phyloP scores from a whole-genome alignment of 2,888 invertebrate species.

The Epirrhoe tristata region DNA sequence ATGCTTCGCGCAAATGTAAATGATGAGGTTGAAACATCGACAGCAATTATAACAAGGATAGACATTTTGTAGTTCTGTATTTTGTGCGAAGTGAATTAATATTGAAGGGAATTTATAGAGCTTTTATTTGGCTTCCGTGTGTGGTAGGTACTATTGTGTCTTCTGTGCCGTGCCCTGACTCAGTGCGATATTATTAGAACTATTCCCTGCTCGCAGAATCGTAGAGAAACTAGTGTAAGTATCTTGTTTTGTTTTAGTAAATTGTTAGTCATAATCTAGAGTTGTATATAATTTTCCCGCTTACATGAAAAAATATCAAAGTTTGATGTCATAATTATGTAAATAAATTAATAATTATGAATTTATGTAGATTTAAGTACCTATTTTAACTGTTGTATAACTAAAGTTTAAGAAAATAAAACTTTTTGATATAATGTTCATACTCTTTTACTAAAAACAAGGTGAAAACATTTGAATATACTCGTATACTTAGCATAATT shows the following conservation, averaged over 20 bases:
- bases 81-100: conserved; percentile 50
- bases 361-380: no score
- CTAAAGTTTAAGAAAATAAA: no score
- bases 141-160: conserved; percentile 29
- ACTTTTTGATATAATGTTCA: neutral
- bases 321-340: neutral
- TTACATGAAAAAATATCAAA: neutral
- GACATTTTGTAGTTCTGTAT: conserved; percentile 16
- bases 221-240: conserved; percentile 13
- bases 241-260: conserved; percentile 20
- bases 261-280: conserved; percentile 2
- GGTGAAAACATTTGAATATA: no score
- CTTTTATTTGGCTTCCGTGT: conserved; percentile 72
- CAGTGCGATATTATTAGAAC: conserved; percentile 68
- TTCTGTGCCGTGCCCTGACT: conserved; percentile 51
- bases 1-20: neutral
- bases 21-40: neutral
- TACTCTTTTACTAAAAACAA: neutral
- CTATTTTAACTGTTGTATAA: no score
- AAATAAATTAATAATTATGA: no score
- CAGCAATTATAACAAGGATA: conserved; percentile 1
- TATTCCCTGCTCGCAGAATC: conserved; percentile 57
- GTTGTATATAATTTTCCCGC: neutral
- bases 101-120: conserved; percentile 69
- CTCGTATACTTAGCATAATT: no score